Conservation (phyloP, 1,140 invertebrate genomes). For the Dermatophagoides farinae region DNA sequence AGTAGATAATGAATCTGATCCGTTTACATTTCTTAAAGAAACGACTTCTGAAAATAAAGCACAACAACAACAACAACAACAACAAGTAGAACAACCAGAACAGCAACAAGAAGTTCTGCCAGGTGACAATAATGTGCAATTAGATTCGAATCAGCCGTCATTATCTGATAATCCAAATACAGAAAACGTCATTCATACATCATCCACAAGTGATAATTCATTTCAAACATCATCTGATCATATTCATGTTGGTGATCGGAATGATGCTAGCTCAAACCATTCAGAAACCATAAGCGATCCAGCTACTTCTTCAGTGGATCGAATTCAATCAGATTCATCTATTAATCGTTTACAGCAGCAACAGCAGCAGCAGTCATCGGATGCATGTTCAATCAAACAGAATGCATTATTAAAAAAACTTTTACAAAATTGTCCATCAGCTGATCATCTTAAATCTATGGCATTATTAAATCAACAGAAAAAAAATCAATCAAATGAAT, state of each 20-base stretch:
- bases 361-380: not conserved
- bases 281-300: too few species aligned
- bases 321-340: too few species aligned
- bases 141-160: not conserved
- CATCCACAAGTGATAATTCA: too few species aligned
- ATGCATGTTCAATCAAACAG: constrained; percentile 27
- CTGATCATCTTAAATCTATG: constrained; percentile 22
- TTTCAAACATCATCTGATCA: too few species aligned
- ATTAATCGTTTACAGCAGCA: too few species aligned
- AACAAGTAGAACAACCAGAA: constrained; percentile 1
- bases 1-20: constrained; percentile 11
- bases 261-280: too few species aligned
- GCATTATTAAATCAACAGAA: not conserved
- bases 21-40: not conserved
- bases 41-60: not conserved
- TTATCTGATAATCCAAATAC: not conserved
- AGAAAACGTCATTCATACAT: too few species aligned
- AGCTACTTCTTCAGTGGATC: too few species aligned
- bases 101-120: not conserved
- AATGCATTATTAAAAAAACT: constrained; percentile 75
- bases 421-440: constrained; percentile 45
- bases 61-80: not conserved
- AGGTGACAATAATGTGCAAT: not conserved
- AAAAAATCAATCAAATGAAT: too few species aligned
- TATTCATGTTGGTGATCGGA: too few species aligned